Evolutionary conservation across 2,888 invertebrate genomes (phyloP).

Genomic region (Keiferia lycopersicella): DNA sequence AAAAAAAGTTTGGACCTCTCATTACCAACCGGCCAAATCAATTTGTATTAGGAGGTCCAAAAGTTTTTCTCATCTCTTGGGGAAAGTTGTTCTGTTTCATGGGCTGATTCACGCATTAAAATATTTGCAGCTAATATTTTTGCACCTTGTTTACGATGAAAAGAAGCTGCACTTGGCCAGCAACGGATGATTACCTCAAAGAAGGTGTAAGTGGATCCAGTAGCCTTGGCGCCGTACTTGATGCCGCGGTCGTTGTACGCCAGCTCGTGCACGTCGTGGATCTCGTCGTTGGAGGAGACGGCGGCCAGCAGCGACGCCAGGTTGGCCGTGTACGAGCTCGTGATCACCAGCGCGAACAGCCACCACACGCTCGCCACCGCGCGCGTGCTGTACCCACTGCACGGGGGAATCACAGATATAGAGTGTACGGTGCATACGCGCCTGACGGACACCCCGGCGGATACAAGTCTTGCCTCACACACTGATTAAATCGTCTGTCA

Average conservation of each 20-base stretch:
- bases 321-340: conserved; percentile 94
- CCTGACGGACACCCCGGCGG: too few species aligned
- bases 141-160: too few species aligned
- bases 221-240: conserved; percentile 90
- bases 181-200: conserved; percentile 85
- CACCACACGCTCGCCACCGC: conserved; percentile 93
- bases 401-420: too few species aligned
- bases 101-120: too few species aligned
- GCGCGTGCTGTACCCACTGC: conserved; percentile 92
- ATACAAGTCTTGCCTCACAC: too few species aligned
- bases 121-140: too few species aligned
- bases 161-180: background rate
- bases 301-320: conserved; percentile 94
- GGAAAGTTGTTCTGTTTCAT: too few species aligned
- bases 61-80: too few species aligned
- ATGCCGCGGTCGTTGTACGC: conserved; percentile 89
- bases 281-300: conserved; percentile 85
- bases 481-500: too few species aligned
- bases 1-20: too few species aligned
- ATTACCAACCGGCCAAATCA: too few species aligned
- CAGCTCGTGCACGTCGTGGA: conserved; percentile 90
- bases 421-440: background rate
- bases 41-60: too few species aligned
- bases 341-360: conserved; percentile 93
- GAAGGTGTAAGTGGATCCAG: conserved; percentile 94